Evolutionary conservation across 2,797 vertebrate genomes (phyloP).

Genomic region (Paguma larvata): DNA sequence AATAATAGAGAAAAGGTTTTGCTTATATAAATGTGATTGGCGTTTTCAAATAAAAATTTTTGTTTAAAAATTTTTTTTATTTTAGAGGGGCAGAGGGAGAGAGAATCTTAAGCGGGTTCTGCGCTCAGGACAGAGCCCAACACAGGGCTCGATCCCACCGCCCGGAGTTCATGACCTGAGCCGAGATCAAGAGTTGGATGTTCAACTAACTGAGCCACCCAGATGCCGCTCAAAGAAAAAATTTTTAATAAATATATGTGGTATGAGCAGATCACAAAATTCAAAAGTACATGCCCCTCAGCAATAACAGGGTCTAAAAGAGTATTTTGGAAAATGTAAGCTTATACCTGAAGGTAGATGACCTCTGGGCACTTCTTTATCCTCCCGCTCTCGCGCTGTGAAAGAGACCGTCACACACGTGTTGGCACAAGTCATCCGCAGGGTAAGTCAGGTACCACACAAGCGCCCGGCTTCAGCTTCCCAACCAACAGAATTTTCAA

Average conservation of each 20-base stretch:
- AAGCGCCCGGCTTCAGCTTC: neutral
- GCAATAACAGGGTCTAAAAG: neutral
- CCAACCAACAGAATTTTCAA: neutral
- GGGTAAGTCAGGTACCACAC: neutral
- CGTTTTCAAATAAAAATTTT: neutral
- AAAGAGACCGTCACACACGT: neutral
- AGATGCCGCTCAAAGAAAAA: no score
- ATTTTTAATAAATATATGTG: constrained; percentile 37
- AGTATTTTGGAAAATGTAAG: neutral
- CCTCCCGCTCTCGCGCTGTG: constrained; percentile 69
- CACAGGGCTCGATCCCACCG: no score
- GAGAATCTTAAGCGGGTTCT: no score
- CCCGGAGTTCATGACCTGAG: no score
- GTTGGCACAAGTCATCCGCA: neutral
- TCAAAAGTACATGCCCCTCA: neutral
- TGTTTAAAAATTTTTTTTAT: no score
- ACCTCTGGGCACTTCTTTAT: neutral
- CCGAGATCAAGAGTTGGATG: no score
- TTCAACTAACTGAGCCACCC: no score
- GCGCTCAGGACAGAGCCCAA: no score
- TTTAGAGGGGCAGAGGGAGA: no score
- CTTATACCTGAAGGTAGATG: constrained; percentile 71
- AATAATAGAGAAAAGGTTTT: constrained; percentile 46
- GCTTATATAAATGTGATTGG: neutral
- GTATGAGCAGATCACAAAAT: neutral